Conservation (phyloP, 2,113 vertebrate genomes). For the Sarotherodon lohbergeri region DNA sequence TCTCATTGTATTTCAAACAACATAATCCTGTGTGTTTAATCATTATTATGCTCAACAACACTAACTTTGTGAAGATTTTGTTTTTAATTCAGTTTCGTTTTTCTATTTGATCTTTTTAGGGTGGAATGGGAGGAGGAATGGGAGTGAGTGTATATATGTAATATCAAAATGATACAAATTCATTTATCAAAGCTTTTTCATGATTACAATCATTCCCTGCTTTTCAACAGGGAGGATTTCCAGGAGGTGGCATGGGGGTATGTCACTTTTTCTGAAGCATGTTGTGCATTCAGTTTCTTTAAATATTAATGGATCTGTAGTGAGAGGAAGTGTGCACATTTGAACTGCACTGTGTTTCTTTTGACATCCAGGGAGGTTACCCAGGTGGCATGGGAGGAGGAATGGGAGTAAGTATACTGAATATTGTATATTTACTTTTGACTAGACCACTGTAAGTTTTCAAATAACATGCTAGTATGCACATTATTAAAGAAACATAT, state of each 20-base stretch:
- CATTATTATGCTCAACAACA: background rate
- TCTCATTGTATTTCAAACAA: background rate
- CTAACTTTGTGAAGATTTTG: background rate
- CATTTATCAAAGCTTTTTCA: background rate
- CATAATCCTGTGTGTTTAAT: background rate
- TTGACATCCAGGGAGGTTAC: background rate
- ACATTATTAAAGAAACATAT: background rate
- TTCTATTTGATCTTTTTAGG: conserved; percentile 21
- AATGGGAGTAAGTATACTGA: background rate
- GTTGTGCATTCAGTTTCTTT: too few relatives aligned
- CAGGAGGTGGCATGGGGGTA: conserved; percentile 35
- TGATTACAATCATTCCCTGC: background rate
- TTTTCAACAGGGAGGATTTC: conserved; percentile 41
- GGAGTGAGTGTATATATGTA: conserved; percentile 1
- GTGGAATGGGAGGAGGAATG: conserved; percentile 28
- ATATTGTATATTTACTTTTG: too few relatives aligned
- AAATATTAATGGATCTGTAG: too few relatives aligned
- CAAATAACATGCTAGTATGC: background rate
- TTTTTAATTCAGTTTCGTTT: background rate
- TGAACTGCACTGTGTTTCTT: too few relatives aligned
- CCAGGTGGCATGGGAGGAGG: conserved; percentile 9
- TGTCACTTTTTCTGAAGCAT: background rate
- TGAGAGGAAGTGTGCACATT: too few relatives aligned
- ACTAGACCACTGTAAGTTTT: background rate
- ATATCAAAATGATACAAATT: background rate